Percentiles rank a stretch among this genome's conserved stretches.
phyloP scores from a whole-genome alignment of 2,888 invertebrate species.

The Drosophila percnosoma region DNA sequence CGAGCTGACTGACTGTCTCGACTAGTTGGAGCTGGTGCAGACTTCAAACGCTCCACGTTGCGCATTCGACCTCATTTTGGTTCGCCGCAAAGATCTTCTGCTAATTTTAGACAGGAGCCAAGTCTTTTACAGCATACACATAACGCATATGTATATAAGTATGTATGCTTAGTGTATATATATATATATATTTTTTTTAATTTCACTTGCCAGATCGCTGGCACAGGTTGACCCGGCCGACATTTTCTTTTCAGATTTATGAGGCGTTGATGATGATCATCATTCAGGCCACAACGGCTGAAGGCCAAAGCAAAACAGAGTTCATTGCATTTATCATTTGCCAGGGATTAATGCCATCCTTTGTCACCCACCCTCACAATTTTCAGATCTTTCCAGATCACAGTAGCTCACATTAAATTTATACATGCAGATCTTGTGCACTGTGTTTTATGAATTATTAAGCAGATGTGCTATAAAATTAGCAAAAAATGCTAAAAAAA shows the following conservation, averaged over 20 bases:
- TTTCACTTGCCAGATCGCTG: slow-evolving; percentile 42
- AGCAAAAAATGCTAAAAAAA: neutral
- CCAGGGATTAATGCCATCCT: slow-evolving; percentile 26
- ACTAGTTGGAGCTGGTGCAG: slow-evolving; percentile 26
- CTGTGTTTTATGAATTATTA: neutral
- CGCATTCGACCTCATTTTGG: slow-evolving; percentile 67
- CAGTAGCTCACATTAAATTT: neutral
- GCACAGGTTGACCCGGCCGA: slow-evolving; percentile 54
- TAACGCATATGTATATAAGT: neutral
- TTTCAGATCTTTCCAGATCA: slow-evolving; percentile 1
- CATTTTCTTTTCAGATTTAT: slow-evolving; percentile 60
- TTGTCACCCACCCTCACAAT: neutral
- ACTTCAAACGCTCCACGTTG: slow-evolving; percentile 67
- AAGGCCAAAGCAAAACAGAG: slow-evolving; percentile 71
- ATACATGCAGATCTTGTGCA: neutral
- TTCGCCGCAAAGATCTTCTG: slow-evolving; percentile 40
- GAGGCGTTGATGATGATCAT: slow-evolving; percentile 47
- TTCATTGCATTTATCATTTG: slow-evolving; percentile 69
- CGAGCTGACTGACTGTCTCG: neutral
- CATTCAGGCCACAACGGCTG: slow-evolving; percentile 45
- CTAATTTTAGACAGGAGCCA: slow-evolving; percentile 64
- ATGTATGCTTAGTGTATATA: slow-evolving; percentile 1
- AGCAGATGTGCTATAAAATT: neutral
- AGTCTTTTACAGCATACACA: slow-evolving; percentile 44
- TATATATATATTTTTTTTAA: neutral